Conservation (phyloP, 2,797 vertebrate genomes). For the Morelia viridis region DNA sequence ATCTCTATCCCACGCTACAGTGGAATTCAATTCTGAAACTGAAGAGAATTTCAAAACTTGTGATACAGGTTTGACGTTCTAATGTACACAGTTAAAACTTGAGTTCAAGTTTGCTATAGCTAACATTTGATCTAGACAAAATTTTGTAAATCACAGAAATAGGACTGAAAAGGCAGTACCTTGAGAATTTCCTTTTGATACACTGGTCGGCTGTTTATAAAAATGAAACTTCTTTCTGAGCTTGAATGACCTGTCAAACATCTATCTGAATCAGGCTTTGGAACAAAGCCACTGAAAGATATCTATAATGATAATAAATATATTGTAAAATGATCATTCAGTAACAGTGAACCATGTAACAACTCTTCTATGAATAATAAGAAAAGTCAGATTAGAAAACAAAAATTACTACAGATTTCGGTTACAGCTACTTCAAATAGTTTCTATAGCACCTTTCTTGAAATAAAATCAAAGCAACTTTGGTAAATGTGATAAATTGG, state of each 20-base stretch:
- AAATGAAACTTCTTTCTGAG: constrained; percentile 88
- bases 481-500: neutral
- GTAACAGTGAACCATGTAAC: neutral
- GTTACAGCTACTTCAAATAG: neutral
- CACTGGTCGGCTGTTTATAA: constrained; percentile 88
- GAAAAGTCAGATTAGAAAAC: neutral
- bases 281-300: constrained; percentile 87
- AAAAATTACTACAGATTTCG: neutral
- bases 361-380: neutral
- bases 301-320: constrained; percentile 76
- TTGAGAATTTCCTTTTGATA: constrained; percentile 91
- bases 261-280: constrained; percentile 81
- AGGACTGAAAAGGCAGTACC: constrained; percentile 74
- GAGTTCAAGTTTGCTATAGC: neutral
- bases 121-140: neutral
- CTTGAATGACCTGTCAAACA: constrained; percentile 81
- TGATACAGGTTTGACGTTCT: neutral
- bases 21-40: neutral
- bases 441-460: neutral
- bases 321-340: neutral
- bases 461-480: neutral
- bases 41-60: neutral
- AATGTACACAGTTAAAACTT: neutral
- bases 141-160: neutral
- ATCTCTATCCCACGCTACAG: neutral